These are phyloP conservation scores for Hydriomena furcata DNA, from an alignment of 2,888 invertebrate genomes.

Conservation along the genomic window DNA sequence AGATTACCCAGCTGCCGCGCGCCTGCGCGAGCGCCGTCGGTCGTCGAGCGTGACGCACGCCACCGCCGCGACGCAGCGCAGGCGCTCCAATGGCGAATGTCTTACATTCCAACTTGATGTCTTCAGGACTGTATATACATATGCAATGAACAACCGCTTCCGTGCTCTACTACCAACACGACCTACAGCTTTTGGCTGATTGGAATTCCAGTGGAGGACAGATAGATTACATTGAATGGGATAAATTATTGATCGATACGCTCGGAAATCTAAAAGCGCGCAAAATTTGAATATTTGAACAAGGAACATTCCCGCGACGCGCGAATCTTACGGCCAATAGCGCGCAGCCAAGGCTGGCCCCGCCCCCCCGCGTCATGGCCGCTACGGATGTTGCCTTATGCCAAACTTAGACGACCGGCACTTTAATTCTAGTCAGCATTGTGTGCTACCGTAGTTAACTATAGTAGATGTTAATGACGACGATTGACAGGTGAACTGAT, in stretches of 20 bases:
- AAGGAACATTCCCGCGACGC: constrained; percentile 47
- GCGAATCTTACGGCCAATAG: constrained; percentile 71
- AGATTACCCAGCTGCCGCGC: constrained; percentile 43
- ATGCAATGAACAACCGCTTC: too few relatives aligned
- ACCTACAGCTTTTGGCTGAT: too few relatives aligned
- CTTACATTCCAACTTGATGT: too few relatives aligned
- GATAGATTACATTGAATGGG: not conserved
- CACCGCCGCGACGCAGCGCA: too few relatives aligned
- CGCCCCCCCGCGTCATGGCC: constrained; percentile 77
- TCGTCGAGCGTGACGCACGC: too few relatives aligned
- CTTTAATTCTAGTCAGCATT: constrained; percentile 52
- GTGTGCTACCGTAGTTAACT: too few relatives aligned
- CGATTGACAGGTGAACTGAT: too few relatives aligned
- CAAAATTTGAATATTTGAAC: constrained; percentile 51
- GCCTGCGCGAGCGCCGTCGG: constrained; percentile 38
- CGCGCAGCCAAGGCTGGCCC: constrained; percentile 58
- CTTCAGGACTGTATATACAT: too few relatives aligned
- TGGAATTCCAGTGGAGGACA: too few relatives aligned
- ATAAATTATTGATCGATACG: constrained; percentile 4
- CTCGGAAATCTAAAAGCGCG: constrained; percentile 17
- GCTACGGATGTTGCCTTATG: constrained; percentile 65
- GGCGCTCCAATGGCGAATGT: too few relatives aligned
- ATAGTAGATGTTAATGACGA: too few relatives aligned
- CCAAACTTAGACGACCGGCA: constrained; percentile 72
- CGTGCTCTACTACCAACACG: too few relatives aligned